These are phyloP conservation scores for Ceratoteleas bidentatus DNA, from an alignment of 1,140 invertebrate genomes.

Conservation along the genomic window DNA sequence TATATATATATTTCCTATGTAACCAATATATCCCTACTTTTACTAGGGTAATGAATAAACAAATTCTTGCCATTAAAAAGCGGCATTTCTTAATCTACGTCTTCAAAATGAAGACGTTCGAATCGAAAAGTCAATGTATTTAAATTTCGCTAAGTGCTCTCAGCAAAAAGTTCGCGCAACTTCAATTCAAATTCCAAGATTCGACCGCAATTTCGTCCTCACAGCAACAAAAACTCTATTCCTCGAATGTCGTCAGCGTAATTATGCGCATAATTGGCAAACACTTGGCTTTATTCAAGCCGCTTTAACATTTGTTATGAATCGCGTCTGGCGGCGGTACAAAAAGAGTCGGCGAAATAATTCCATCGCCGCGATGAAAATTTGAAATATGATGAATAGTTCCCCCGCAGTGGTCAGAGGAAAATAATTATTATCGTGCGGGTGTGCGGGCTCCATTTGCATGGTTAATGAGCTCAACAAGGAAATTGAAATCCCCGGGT, in stretches of 20 bases:
- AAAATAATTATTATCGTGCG: constrained; percentile 64
- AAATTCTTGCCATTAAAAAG: too few relatives aligned
- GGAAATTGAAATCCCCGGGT: constrained; percentile 45
- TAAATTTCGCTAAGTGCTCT: not conserved
- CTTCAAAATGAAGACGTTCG: too few relatives aligned
- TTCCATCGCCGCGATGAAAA: constrained; percentile 41
- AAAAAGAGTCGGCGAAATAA: constrained; percentile 42
- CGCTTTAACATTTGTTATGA: constrained; percentile 33
- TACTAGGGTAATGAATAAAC: too few relatives aligned
- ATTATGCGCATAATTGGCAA: constrained; percentile 49
- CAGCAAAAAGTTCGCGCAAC: too few relatives aligned
- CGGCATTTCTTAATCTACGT: too few relatives aligned
- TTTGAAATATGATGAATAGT: constrained; percentile 66
- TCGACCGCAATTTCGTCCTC: too few relatives aligned
- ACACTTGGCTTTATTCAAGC: constrained; percentile 27
- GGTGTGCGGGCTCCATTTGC: constrained; percentile 60
- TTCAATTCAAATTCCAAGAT: too few relatives aligned
- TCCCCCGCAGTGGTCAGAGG: constrained; percentile 37
- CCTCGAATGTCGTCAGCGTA: constrained; percentile 18
- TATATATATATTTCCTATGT: too few relatives aligned
- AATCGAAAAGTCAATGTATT: not conserved
- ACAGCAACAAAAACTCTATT: too few relatives aligned
- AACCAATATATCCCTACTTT: too few relatives aligned
- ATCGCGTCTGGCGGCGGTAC: constrained; percentile 15
- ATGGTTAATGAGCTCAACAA: constrained; percentile 55